Evolutionary conservation across 2,888 invertebrate genomes (phyloP), one percentile per base, ranked within the genome.

Genomic region (Rhorus exstirpatorius): DNA sequence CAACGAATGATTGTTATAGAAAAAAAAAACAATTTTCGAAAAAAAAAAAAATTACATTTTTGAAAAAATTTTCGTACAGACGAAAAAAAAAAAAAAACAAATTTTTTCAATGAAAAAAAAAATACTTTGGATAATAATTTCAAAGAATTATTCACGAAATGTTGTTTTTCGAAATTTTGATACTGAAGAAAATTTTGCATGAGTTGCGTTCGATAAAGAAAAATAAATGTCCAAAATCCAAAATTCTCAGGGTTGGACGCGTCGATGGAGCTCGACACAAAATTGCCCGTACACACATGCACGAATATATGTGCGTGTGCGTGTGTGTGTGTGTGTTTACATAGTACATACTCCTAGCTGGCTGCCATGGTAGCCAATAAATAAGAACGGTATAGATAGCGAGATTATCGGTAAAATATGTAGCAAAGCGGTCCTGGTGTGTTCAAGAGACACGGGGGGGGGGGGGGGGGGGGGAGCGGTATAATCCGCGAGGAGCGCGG

Each of bases 381-480:
- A 85, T 85, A 85, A 85, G 84, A 77, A 79, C 79, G 81, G 82
- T n/a, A n/a, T 81, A 84, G 81, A 84, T 82, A 71, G 74, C 70
- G 85, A 85, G 85, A 85, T 85, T 85, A 85, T 85, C 85, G 84
- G 82, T 85, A 85, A 85, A 85, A 85, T 85, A 84, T 85, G 85
- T 84, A 81, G 84, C 83, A 81, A 72, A 77, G 81, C 77, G 77
- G 77, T 72, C 77, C 65, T 49, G 60, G 71, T 17, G 41, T 10
- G 31, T n/a, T 8, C 31, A 55, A 72, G 14, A 58, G 31, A 26
- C 4, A 49, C 4, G 14, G 14, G 14, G 49, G 14, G 58, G 49
- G 55, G 38, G 55, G 65, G 51, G 60, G 14, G 19, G 44, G 65
- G 60, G 41, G 53, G 26, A 53, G 63, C 70, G 76, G 76, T 76